These are phyloP conservation scores for Chironomus riparius DNA, from an alignment of 2,888 invertebrate species.

Conservation along the genomic window DNA sequence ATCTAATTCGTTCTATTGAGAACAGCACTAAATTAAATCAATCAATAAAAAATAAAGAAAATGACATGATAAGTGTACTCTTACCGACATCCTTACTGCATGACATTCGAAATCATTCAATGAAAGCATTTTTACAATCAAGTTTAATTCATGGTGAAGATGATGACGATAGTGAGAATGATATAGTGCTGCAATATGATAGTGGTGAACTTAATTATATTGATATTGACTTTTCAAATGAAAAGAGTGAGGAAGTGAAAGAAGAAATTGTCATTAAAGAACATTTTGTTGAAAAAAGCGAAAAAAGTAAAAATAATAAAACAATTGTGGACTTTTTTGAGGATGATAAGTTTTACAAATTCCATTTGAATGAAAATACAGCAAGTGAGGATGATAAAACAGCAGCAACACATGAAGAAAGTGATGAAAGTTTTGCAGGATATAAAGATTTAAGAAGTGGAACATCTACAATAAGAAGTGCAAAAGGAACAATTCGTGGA, in stretches of 20 bases:
- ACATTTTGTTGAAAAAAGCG: constrained; percentile 43
- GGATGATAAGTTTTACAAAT: constrained; percentile 71
- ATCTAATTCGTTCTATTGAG: constrained; percentile 35
- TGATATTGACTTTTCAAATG: neutral
- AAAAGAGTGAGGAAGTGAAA: constrained; percentile 27
- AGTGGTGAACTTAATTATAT: constrained; percentile 16
- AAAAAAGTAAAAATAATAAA: constrained; percentile 44
- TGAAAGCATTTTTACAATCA: constrained; percentile 42
- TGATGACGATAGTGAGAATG: constrained; percentile 31
- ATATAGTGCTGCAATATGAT: constrained; percentile 28
- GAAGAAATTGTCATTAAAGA: constrained; percentile 35
- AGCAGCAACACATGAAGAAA: constrained; percentile 34
- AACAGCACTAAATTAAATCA: constrained; percentile 28
- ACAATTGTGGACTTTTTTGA: constrained; percentile 52
- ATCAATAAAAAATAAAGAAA: constrained; percentile 39
- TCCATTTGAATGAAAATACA: constrained; percentile 67
- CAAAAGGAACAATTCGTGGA: constrained; percentile 86
- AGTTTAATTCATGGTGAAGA: constrained; percentile 40
- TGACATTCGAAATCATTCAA: constrained; percentile 59
- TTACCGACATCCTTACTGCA: constrained; percentile 58
- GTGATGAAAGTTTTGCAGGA: constrained; percentile 69
- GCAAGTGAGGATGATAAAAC: constrained; percentile 33
- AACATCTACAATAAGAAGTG: constrained; percentile 76
- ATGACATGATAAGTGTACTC: constrained; percentile 39
- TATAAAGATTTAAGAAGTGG: constrained; percentile 61